Base-by-base conservation (phyloP, 2,888 invertebrate genomes). In the Liodrosophila aerea region DNA sequence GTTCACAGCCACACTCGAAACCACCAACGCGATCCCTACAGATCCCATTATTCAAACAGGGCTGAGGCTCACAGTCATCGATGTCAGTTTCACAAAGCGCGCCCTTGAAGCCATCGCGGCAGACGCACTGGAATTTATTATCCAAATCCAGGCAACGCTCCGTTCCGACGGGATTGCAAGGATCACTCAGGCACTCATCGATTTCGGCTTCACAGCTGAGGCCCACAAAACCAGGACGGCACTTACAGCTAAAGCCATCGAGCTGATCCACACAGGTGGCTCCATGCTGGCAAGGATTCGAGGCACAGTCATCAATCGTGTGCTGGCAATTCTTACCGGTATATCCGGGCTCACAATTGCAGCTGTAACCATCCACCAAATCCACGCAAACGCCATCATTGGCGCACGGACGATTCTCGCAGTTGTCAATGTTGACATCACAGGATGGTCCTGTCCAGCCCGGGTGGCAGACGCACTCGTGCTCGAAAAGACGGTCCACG, bases 311-410 rank as follows among this genome's bases (percentile, higher is more conserved):
- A 87, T 98, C 98, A 58, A 98, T 95, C 0, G 95, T 93, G 86
- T 98, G 97, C 87, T 98, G 98, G 88, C 98, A 98, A 76, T 94
- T 93, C 88, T 96, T 96, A 37, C 98, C 98, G 1, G 97, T 97
- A 87, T 94, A 98, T 1, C 98, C 98, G n/a, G 96, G 93, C 87
- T 97, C 97, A 87, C 98, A 98, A 49, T 93, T 94, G 87, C 98
- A 98, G 29, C 93, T 93, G 78, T 93, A 97, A 49, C 95, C 96
- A 80, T 96, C 93, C 2, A 97, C 93, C 61, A 94, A 91, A 87
- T 99, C 98, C 22, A 95, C 93, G 88, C 99, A 99, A 70, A 95
- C 94, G 0, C 98, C 99, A 30, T 95, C 95, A 89, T 99, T 98
- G 77, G 94, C 93, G 86, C 99, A 99, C 0, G 98, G 98, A 65